Evolutionary conservation across 2,797 vertebrate species (phyloP), one percentile per base, ranked within the genome.

Genomic region (Smutsia temminckii): DNA sequence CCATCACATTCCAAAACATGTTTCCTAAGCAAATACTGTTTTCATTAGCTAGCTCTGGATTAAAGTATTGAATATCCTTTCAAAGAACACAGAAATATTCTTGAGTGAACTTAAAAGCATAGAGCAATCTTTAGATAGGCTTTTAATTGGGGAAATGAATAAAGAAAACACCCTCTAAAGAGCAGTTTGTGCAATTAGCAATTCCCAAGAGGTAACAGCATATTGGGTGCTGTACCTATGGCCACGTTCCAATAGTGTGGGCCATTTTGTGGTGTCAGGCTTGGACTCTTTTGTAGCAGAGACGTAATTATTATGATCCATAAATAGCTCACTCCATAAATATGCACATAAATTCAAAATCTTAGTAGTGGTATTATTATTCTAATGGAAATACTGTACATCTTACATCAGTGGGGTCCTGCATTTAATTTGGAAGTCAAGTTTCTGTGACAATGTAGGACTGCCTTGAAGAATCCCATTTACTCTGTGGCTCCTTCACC

Each of bases 301-400:
- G 64, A 91, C 0, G 0, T 77, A 89, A 85, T 90, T 42, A 4
- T 89, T 64, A 61, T 37, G 68, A 88, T 84, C 87, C 85, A 63
- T 96, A 93, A 85, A 51, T 87, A 96, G 74, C 78, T 91, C 66
- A n/a, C 74, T 93, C 84, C 78, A 77, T 93, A 96, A 96, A 95
- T 95, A 97, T 96, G 96, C 78, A 95, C 91, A 97, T 97, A 97
- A 96, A 97, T 97, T 93, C 85, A 53, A 94, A 97, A 92, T 80
- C 88, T 81, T 85, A 69, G 63, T 49, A 46, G 59, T 23, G 37
- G 29, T 46, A 86, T 83, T 78, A 84, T 90, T 92, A 68, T 96
- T 95, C 83, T 96, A 92, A 96, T 89, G 95, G 96, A 95, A 89
- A 95, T 66, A 51, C 32, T 79, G 6, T 68, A 89, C 68, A 77